phyloP scores from a whole-genome alignment of 2,113 vertebrate species.

The Cyprinus carpio region DNA sequence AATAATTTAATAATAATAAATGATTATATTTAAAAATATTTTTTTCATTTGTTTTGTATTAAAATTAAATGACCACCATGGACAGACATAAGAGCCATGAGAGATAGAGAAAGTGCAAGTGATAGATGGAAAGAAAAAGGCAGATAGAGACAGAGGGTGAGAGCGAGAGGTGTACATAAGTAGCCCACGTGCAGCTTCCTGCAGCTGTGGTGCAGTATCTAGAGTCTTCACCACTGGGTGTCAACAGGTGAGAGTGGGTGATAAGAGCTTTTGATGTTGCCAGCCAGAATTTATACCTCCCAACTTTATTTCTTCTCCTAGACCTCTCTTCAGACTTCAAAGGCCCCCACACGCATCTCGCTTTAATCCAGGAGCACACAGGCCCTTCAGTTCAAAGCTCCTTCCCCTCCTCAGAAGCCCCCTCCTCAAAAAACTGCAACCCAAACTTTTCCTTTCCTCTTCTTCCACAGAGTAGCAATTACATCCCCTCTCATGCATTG shows the following conservation, averaged over 20 bases:
- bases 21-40: background rate
- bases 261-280: constrained; percentile 90
- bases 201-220: constrained; percentile 60
- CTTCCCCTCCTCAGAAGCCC: constrained; percentile 88
- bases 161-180: constrained; percentile 45
- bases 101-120: background rate
- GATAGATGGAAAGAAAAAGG: background rate
- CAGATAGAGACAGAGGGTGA: constrained; percentile 34
- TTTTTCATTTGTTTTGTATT: background rate
- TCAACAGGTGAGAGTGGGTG: constrained; percentile 86
- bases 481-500: constrained; percentile 85
- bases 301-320: constrained; percentile 88
- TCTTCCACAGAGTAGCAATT: constrained; percentile 90
- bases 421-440: constrained; percentile 73
- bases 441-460: constrained; percentile 88
- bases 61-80: background rate
- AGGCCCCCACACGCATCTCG: constrained; percentile 86
- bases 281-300: constrained; percentile 87
- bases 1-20: too few relatives aligned
- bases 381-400: constrained; percentile 95
- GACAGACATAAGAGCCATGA: background rate
- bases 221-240: constrained; percentile 73
- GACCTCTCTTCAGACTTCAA: constrained; percentile 96
- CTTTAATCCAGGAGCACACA: constrained; percentile 96
- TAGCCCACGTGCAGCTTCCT: constrained; percentile 41